phyloP scores from a whole-genome alignment of 2,113 vertebrate genomes.

The Paracanthobrama guichenoti region DNA sequence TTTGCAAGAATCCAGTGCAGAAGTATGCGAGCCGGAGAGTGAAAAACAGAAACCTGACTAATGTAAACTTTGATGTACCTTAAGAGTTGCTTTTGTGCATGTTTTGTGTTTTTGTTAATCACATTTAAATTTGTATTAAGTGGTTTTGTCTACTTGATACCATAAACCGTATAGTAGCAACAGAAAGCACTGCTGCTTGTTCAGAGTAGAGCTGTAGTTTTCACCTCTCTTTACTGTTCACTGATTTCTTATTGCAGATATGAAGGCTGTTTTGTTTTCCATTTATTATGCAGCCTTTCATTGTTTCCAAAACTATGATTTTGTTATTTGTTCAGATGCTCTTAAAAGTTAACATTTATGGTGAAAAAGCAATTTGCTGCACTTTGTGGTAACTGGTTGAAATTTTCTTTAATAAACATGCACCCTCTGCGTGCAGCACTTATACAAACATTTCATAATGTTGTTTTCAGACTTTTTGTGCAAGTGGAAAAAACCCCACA shows the following conservation, averaged over 20 bases:
- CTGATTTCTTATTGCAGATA: not conserved
- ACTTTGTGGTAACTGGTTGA: not conserved
- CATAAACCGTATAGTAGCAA: not conserved
- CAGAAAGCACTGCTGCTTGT: not conserved
- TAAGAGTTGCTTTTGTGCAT: not conserved
- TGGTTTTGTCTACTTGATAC: not conserved
- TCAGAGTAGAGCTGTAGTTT: not conserved
- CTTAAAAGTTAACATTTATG: not conserved
- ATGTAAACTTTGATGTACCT: not conserved
- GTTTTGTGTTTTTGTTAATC: not conserved
- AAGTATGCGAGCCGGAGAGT: not conserved
- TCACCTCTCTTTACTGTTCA: not conserved
- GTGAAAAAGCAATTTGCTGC: not conserved
- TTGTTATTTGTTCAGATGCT: not conserved
- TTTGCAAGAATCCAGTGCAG: not conserved
- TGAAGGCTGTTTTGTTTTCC: constrained; percentile 7
- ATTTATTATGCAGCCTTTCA: not conserved
- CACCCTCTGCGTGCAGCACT: not conserved
- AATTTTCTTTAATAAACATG: constrained; percentile 28
- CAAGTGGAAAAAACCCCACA: no score
- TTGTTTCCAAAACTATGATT: not conserved
- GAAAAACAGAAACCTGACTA: constrained; percentile 3
- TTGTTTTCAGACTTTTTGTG: not conserved
- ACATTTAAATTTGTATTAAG: not conserved
- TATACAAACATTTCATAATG: not conserved